phyloP scores from a whole-genome alignment of 1,140 invertebrate species.

The Bombus haemorrhoidalis region DNA sequence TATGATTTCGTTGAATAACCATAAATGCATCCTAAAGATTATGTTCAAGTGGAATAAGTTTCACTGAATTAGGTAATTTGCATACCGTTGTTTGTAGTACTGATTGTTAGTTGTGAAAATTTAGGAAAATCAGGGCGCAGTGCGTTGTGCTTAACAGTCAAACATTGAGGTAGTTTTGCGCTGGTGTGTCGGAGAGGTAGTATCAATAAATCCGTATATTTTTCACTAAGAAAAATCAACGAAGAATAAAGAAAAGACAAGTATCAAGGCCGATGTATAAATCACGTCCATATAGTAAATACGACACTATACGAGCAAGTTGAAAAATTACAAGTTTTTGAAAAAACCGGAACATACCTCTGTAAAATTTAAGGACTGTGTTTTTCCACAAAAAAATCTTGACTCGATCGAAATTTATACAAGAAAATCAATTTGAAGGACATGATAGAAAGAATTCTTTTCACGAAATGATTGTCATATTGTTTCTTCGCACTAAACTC shows the following conservation, averaged over 20 bases:
- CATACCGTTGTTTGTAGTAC: constrained; percentile 9
- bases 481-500: background rate
- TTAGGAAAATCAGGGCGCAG: constrained; percentile 40
- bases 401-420: background rate
- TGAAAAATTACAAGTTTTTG: constrained; percentile 34
- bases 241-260: constrained; percentile 21
- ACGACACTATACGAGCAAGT: constrained; percentile 6
- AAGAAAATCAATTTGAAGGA: background rate
- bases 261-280: constrained; percentile 1
- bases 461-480: constrained; percentile 19
- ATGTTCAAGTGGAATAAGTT: constrained; percentile 18
- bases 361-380: constrained; percentile 24
- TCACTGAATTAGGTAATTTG: constrained; percentile 5
- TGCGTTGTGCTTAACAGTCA: constrained; percentile 56
- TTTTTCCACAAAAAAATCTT: constrained; percentile 14
- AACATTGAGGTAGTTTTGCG: constrained; percentile 58
- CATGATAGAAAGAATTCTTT: constrained; percentile 10
- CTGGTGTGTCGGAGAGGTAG: constrained; percentile 53
- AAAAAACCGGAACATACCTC: constrained; percentile 48
- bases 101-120: constrained; percentile 12
- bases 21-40: background rate
- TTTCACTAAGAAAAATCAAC: constrained; percentile 39
- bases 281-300: constrained; percentile 15
- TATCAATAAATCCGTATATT: constrained; percentile 48
- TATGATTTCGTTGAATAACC: constrained; percentile 4